A percentile compares a stretch with the other conserved stretches of the same genome.
Evolutionary conservation across 2,888 invertebrate genomes (phyloP).

Genomic region (Thera obeliscata): DNA sequence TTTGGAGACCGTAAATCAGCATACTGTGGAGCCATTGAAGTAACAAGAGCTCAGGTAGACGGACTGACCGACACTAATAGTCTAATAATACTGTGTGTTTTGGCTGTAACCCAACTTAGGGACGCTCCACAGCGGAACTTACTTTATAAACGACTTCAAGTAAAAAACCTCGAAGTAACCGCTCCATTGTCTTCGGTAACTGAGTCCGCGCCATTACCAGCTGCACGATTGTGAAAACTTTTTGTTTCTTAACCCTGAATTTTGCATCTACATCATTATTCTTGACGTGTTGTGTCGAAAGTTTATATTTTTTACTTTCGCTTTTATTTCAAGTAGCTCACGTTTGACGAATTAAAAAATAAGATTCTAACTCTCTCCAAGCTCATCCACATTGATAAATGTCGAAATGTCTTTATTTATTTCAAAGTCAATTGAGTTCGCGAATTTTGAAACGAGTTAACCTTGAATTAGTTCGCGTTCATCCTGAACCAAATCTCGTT

Average conservation of each 20-base stretch:
- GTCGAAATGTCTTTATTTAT: slow-evolving; percentile 39
- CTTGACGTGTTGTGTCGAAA: slow-evolving; percentile 47
- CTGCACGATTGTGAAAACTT: slow-evolving; percentile 35
- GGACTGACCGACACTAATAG: slow-evolving; percentile 64
- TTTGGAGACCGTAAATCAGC: slow-evolving; percentile 47
- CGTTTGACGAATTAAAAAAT: slow-evolving; percentile 45
- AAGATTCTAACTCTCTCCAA: slow-evolving; percentile 37
- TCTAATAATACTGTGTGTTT: slow-evolving; percentile 77
- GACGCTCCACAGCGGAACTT: slow-evolving; percentile 52
- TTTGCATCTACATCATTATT: slow-evolving; percentile 46
- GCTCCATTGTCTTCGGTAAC: slow-evolving; percentile 28
- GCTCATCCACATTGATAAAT: slow-evolving; percentile 40
- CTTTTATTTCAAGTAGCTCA: slow-evolving; percentile 47
- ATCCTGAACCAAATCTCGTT: slow-evolving; percentile 38
- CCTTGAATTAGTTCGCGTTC: slow-evolving; percentile 40
- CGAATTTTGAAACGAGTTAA: slow-evolving; percentile 43
- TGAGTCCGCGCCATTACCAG: slow-evolving; percentile 24
- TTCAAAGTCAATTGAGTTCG: slow-evolving; percentile 34
- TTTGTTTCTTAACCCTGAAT: slow-evolving; percentile 41
- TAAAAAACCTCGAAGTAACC: slow-evolving; percentile 25
- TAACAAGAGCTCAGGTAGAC: slow-evolving; percentile 64
- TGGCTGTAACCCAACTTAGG: slow-evolving; percentile 72
- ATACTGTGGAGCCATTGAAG: slow-evolving; percentile 33
- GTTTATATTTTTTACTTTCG: slow-evolving; percentile 55
- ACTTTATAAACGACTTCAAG: slow-evolving; percentile 26